phyloP scores from a whole-genome alignment of 1,140 invertebrate species.

The Limonius californicus region DNA sequence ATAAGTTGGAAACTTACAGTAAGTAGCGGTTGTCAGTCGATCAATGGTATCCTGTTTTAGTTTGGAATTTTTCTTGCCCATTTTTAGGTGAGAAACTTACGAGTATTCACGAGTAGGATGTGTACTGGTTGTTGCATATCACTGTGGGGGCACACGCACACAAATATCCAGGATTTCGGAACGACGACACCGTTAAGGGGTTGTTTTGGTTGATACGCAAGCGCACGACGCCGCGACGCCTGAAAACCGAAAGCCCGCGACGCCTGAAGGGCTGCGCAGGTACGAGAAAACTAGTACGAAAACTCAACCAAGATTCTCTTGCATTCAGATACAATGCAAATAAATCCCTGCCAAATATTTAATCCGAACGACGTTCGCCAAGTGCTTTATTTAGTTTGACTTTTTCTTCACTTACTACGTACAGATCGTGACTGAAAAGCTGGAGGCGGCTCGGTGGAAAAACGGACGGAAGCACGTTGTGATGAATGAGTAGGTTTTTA shows the following conservation, averaged over 20 bases:
- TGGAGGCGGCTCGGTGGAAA: too few species aligned
- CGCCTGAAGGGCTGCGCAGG: constrained; percentile 3
- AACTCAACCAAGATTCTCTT: neutral
- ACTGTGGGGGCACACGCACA: constrained; percentile 17
- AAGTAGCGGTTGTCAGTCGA: constrained; percentile 80
- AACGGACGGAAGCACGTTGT: too few species aligned
- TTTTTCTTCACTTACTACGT: too few species aligned
- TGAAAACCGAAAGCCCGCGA: constrained; percentile 7
- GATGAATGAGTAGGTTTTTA: too few species aligned
- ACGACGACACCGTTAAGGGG: constrained; percentile 12
- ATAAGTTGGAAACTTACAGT: constrained; percentile 69
- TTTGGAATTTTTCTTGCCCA: constrained; percentile 91
- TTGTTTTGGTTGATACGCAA: constrained; percentile 18
- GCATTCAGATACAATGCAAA: neutral
- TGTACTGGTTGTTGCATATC: constrained; percentile 13
- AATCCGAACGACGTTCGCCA: neutral
- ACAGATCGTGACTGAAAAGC: too few species aligned
- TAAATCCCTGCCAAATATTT: constrained; percentile 10
- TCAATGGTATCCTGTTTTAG: constrained; percentile 90
- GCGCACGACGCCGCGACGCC: neutral
- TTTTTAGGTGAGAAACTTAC: constrained; percentile 38
- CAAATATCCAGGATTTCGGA: constrained; percentile 12
- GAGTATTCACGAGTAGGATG: neutral
- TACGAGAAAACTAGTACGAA: neutral
- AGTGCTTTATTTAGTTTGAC: constrained; percentile 3